A percentile compares a stretch with the other conserved stretches of the same genome.
Evolutionary conservation across 2,113 vertebrate genomes (phyloP).

Genomic region (Sinocyclocheilus anshuiensis): DNA sequence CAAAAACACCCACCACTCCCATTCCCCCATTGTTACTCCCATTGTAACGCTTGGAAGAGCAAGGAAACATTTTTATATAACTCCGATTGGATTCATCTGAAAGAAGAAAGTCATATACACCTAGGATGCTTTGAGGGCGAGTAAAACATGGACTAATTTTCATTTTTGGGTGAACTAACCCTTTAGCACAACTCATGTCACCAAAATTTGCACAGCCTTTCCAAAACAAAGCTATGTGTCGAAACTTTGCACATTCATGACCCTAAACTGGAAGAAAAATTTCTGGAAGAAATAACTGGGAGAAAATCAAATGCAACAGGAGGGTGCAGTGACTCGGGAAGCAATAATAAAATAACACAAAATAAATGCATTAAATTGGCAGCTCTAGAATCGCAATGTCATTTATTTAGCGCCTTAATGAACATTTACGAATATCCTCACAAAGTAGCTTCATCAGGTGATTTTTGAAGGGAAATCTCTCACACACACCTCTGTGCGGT

Average conservation of each 20-base stretch:
- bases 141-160: too few relatives aligned
- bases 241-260: neutral
- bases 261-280: neutral
- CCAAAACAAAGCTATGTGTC: neutral
- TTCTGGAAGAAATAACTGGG: neutral
- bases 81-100: too few relatives aligned
- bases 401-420: neutral
- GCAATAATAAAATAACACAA: neutral
- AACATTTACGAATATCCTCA: neutral
- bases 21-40: too few relatives aligned
- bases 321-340: neutral
- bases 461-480: neutral
- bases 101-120: too few relatives aligned
- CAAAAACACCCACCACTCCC: too few relatives aligned
- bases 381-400: neutral
- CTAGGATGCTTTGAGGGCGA: too few relatives aligned
- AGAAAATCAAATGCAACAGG: neutral
- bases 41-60: too few relatives aligned
- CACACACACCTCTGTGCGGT: conserved; percentile 68
- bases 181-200: too few relatives aligned
- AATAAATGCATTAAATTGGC: neutral
- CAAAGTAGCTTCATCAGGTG: neutral
- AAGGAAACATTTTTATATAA: too few relatives aligned
- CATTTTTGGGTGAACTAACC: too few relatives aligned
- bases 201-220: neutral